These are phyloP conservation scores for Myocastor coypus DNA, from an alignment of 2,113 vertebrate species.

Conservation along the genomic window DNA sequence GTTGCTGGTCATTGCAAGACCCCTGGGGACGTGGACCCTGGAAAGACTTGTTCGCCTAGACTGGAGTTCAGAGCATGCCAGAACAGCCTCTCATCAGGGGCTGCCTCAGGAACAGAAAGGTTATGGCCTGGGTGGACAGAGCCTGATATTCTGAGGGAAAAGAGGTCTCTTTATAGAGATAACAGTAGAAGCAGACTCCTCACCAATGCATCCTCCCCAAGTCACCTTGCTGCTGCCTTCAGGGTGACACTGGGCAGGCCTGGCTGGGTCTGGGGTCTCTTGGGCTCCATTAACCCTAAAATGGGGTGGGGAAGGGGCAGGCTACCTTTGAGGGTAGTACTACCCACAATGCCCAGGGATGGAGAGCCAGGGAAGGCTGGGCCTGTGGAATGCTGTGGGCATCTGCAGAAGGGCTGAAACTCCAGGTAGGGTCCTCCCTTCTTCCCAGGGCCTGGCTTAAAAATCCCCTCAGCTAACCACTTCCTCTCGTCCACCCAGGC, in stretches of 20 bases:
- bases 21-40: neutral
- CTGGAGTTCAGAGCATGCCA: neutral
- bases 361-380: neutral
- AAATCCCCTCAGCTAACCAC: slow-evolving; percentile 61
- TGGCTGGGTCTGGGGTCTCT: neutral
- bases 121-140: neutral
- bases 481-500: neutral
- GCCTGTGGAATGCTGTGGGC: neutral
- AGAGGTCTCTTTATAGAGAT: neutral
- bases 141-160: neutral
- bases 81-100: neutral
- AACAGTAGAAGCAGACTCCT: neutral
- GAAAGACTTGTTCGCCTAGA: neutral
- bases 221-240: neutral
- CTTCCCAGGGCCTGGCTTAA: neutral
- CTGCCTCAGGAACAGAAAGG: neutral
- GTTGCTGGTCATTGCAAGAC: neutral
- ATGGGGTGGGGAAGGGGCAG: neutral
- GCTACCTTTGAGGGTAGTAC: neutral
- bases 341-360: neutral
- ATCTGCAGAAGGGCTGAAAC: neutral
- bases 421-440: neutral
- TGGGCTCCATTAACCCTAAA: neutral
- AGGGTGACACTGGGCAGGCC: neutral
- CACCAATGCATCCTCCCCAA: neutral